Evolutionary conservation across 2,888 invertebrate species (phyloP), one percentile per base, ranked within the genome.

Genomic region (Drosophila nr. fundita): DNA sequence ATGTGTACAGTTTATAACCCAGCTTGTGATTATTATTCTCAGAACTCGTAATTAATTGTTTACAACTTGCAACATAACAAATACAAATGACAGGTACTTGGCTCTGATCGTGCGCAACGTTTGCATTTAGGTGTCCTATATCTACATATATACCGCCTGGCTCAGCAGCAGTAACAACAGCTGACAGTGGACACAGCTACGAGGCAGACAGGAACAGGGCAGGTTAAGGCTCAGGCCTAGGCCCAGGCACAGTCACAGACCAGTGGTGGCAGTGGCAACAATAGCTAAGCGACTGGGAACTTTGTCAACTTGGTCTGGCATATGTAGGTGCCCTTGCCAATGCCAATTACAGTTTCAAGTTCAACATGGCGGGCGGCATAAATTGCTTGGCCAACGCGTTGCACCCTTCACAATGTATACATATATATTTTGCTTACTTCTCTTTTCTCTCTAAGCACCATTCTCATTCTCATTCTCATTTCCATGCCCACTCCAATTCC

Each of bases 281-380:
- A 36, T 67, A 63, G 45, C 52, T 36, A 30, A 30, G 24, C 27
- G 24, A 58, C 58, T 45, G 65, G 38, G 42, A 61, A 66, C 30
- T 74, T 64, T 76, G 72, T 78, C 62, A 66, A 52, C 67, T 34
- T 62, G 60, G 70, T 59, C 53, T 70, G 87, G 75, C 71, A 63
- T 82, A 86, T 86, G 79, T 90, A 90, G 90, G 87, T 89, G 91
- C 91, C 91, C 88, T 91, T 91, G 91, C 89, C 84, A 87, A 90
- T 91, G 91, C 89, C 87, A 86, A 90, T 87, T 90, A 82, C 80
- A 81, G 78, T 88, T 91, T 91, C 91, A 91, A 91, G 91, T 91
- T 91, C 91, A 87, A 91, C 85, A 88, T 89, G 88, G 82, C 90
- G 89, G 90, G 88, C 88, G 88, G 88, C 74, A 89, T 84, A 87